Evolutionary conservation across 1,140 invertebrate genomes (phyloP), one percentile per base, ranked within the genome.

Genomic region (Whitmania pigra): DNA sequence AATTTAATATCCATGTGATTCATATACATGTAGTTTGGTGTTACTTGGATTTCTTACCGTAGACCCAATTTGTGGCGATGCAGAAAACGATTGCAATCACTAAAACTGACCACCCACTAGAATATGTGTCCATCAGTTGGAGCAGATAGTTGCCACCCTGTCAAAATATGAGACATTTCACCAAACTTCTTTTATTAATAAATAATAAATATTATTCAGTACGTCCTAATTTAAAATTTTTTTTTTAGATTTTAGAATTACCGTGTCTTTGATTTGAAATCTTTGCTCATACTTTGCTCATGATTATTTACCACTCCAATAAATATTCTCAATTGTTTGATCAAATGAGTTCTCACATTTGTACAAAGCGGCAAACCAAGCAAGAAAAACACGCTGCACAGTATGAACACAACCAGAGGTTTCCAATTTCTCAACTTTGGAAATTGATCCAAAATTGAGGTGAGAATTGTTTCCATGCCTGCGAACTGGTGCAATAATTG

Each of bases 51-150:
- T 15, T 66, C 75, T 27, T 29, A 75, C 81, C 81, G 77, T 90
- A 91, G 7, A 90, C 84, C 88, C 89, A 91, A 2, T 86, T 86
- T 43, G 91, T 88, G 0, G 89, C 83, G 69, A 90, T 86, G 73
- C 79, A 79, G 76, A 85, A 84, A 17, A 77, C 75, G 18, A 83
- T 89, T 22, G 89, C 89, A 70, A 90, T 90, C 22, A 92, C 81
- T 29, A 91, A 79, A 0, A 90, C 88, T n/a, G 89, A 89, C 87
- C 89, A 91, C 76, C 90, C 90, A 20, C 89, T 89, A 0, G 89
- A 89, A 77, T 91, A 91, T 77, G 89, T 89, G 77, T 91, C 90
- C 87, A 91, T 89, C 73, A 92, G 77, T 77, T 90, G 89, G 5
- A 91, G 82, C 87, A 89, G 88, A 78, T 90, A 91, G 87, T 89